Evolutionary conservation across 2,113 vertebrate genomes (phyloP), one percentile per base, ranked within the genome.

Genomic region (Oreochromis tanganicae): DNA sequence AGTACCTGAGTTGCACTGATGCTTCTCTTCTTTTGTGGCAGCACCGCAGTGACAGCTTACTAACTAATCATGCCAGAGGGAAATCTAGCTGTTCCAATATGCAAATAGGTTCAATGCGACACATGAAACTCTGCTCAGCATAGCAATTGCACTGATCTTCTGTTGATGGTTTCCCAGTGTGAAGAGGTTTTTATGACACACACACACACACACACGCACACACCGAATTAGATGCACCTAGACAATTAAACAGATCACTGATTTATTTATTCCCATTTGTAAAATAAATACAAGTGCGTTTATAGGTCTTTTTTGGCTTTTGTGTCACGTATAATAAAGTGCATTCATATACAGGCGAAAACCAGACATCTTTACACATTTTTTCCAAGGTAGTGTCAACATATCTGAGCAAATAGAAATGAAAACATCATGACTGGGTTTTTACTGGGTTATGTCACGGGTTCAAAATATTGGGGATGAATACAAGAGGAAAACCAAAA

Each of bases 11-110:
- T 50, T 19, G 63, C 38, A 86, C 73, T 24, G 50, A 89, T 84
- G 82, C 63, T 11, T 88, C 66, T 73, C 71, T 56, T 82, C 79
- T 85, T 89, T 84, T 90, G 83, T 79, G 79, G 83, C 16, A 63
- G 82, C 68, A 3, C 59, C 3, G 19, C 66, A 13, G 71, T 56
- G 81, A 86, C 85, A 86, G 80, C 87, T 85, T 79, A 75, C 82
- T 55, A 38, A 90, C 80, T 89, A 83, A 93, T 88, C 90, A 85
- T 46, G 88, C 89, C 90, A 59, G 88, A 80, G 92, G 91, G 88
- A 90, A 91, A 88, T 92, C 88, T 78, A n/a, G 66, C 41, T 48
- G 56, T 80, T 88, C 48, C 82, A 80, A 79, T 90, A 95, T 92
- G 92, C 89, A 95, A 93, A 93, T 86, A 34, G 19, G 78, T 78